Evolutionary conservation across 2,888 invertebrate species (phyloP), one percentile per base, ranked within the genome.

Genomic region (Polydesmus complanatus): DNA sequence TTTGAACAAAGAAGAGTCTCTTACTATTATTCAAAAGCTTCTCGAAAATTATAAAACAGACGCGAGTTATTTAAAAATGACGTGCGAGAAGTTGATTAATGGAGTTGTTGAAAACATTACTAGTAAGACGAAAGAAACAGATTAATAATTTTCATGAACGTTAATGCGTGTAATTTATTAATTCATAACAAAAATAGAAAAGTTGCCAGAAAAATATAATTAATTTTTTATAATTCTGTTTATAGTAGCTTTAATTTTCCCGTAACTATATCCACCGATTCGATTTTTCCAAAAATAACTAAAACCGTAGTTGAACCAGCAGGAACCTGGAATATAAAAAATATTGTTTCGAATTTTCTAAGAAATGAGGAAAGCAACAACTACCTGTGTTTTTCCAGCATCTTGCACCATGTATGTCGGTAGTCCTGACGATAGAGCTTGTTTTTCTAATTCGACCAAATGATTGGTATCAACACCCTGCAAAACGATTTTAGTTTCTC

Each of bases 331-430:
- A 63, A 56, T 21, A 54, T 56, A 22, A 59, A 62, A 59, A 14
- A 47, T 47, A 48, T 27, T 2, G 22, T 61, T 49, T 19, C 18
- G 19, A 59, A 52, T 53, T 58, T 25, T 55, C 56, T 55, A 55
- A 8, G 18, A 19, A 11, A 8, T 54, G 55, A 25, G 11, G 14
- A 50, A 27, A 26, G 60, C 48, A 22, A 1, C 53, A 62, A 56
- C 37, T 63, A 75, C 73, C 70, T 79, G 78, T 23, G 79, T 79
- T 66, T 71, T 71, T 11, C 79, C 79, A 22, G 79, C 79, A 68
- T 79, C 79, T 59, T 76, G 74, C 1, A 79, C 78, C 49, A 78
- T 65, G 65, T 76, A 77, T 54, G 73, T 70, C 48, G 75, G 73
- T 47, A 78, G 67, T 52, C 71, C 72, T 23, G 71, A 63, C 25